phyloP scores from a whole-genome alignment of 2,797 vertebrate species.

The Eurystomus glaucurus region DNA sequence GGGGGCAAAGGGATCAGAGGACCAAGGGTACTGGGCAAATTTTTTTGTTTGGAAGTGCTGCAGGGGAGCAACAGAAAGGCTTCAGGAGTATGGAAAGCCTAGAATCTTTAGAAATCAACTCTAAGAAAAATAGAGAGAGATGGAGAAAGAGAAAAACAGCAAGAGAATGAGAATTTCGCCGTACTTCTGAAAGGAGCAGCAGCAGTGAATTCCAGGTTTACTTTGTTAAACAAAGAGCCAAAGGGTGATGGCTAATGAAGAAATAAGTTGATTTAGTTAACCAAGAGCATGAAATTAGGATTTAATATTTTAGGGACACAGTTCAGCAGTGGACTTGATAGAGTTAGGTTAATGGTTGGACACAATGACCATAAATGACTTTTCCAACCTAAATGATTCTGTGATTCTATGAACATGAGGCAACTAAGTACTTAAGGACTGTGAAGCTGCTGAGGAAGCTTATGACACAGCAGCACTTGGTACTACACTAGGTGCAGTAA shows the following conservation, averaged over 20 bases:
- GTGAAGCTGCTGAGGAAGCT: neutral
- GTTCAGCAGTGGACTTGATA: too few relatives aligned
- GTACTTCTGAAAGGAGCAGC: neutral
- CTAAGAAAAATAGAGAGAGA: accelerated
- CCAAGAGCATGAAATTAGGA: neutral
- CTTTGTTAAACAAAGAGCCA: neutral
- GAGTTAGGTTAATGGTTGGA: too few relatives aligned
- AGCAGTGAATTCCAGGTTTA: neutral
- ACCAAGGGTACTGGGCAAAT: neutral
- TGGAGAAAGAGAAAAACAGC: neutral
- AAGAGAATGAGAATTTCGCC: neutral
- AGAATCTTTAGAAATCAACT: neutral
- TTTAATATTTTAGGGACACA: neutral
- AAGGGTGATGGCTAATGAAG: neutral
- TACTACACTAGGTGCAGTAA: neutral
- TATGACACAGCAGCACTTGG: neutral
- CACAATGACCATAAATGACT: too few relatives aligned
- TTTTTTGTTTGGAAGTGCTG: neutral
- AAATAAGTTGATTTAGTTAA: neutral
- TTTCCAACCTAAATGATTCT: too few relatives aligned
- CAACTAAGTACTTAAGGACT: neutral
- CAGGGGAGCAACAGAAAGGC: neutral
- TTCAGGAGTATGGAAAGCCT: neutral
- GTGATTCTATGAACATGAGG: too few relatives aligned
- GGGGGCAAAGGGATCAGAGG: neutral